A percentile compares a stretch with the other conserved stretches of the same genome.
These are phyloP conservation scores for Rhabditoides inermis DNA, from an alignment of 2,888 invertebrate species.

Conservation along the genomic window DNA sequence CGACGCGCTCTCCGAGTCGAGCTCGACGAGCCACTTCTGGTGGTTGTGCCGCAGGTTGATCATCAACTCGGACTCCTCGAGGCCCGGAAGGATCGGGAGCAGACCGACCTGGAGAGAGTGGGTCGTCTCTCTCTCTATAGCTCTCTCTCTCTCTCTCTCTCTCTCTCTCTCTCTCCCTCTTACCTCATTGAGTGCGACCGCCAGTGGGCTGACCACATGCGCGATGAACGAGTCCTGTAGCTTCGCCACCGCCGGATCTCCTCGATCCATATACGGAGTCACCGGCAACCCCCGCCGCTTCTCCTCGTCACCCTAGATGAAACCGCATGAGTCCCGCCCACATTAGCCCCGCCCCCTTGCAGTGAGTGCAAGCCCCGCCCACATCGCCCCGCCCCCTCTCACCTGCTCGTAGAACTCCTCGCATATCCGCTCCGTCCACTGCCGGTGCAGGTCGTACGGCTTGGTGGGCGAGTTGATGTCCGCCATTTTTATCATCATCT, in stretches of 20 bases:
- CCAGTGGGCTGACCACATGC: conserved; percentile 61
- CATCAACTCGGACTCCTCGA: conserved; percentile 42
- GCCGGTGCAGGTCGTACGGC: conserved; percentile 58
- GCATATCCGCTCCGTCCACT: conserved; percentile 61
- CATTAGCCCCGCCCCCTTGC: background rate
- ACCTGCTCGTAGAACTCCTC: conserved; percentile 63
- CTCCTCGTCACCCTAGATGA: conserved; percentile 59
- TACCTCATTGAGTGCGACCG: conserved; percentile 41
- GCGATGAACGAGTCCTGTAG: conserved; percentile 63
- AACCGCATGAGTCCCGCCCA: background rate
- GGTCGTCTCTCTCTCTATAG: too few relatives aligned
- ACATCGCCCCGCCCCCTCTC: background rate
- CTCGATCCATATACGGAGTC: conserved; percentile 62
- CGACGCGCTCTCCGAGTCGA: conserved; percentile 10
- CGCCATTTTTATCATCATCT: conserved; percentile 62
- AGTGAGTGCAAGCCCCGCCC: background rate
- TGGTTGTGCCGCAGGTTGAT: conserved; percentile 50
- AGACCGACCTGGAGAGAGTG: conserved; percentile 31
- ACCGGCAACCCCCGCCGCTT: conserved; percentile 58
- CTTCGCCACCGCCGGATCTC: conserved; percentile 59
- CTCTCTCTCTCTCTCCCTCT: too few relatives aligned
- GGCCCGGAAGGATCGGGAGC: conserved; percentile 45
- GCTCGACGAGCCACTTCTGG: conserved; percentile 44
- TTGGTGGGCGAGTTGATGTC: conserved; percentile 62
- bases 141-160: too few relatives aligned